Evolutionary conservation across 2,797 vertebrate genomes (phyloP).

Genomic region (Trichosurus vulpecula): DNA sequence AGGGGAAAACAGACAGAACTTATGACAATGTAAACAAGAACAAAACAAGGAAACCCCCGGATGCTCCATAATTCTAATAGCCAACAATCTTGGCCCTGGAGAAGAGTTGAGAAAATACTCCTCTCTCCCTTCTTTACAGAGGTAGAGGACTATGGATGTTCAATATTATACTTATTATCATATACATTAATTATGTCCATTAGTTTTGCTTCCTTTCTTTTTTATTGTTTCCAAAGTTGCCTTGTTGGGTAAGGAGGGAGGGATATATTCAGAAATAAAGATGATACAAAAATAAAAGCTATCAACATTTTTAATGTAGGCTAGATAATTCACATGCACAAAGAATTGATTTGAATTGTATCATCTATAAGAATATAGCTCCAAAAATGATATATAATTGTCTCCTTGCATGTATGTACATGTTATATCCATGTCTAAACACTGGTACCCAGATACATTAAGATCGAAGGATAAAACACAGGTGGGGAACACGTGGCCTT

Average conservation of each 20-base stretch:
- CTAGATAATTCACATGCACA: background rate
- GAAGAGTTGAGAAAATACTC: background rate
- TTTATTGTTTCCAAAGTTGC: background rate
- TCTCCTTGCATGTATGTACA: background rate
- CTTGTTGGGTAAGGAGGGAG: background rate
- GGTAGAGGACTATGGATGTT: background rate
- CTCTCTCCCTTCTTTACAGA: background rate
- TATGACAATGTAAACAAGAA: background rate
- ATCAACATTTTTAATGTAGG: background rate
- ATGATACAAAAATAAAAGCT: background rate
- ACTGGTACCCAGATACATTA: background rate
- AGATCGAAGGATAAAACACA: background rate
- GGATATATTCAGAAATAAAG: background rate
- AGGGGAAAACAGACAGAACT: background rate
- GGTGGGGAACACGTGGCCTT: too few relatives aligned
- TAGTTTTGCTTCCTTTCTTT: background rate
- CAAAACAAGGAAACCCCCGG: background rate
- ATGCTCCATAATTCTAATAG: background rate
- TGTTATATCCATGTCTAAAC: background rate
- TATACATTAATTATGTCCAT: background rate
- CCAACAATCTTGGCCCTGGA: background rate
- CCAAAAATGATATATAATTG: background rate
- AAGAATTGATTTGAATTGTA: background rate
- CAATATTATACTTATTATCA: background rate
- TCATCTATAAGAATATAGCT: background rate